Evolutionary conservation across 2,888 invertebrate species (phyloP).

Genomic region (Nomada ferruginata): DNA sequence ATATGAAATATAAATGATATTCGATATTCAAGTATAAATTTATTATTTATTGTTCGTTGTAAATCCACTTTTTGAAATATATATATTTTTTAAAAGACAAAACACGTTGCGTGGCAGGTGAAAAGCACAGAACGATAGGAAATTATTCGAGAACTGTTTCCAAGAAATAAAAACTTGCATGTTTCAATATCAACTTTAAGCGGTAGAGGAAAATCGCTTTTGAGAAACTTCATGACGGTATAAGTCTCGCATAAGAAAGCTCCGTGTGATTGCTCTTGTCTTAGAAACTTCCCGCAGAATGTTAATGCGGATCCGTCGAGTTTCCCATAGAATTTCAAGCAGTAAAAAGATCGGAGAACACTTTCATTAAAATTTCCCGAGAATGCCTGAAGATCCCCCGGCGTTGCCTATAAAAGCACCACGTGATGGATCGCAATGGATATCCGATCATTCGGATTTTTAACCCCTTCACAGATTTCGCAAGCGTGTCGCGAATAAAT

Average conservation of each 20-base stretch:
- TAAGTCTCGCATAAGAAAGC: constrained; percentile 17
- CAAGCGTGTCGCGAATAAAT: too few relatives aligned
- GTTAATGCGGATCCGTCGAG: constrained; percentile 31
- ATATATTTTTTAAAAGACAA: too few relatives aligned
- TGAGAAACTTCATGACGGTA: constrained; percentile 10
- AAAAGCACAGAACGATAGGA: too few relatives aligned
- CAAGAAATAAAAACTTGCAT: background rate
- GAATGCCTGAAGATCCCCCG: constrained; percentile 10
- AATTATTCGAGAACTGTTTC: background rate
- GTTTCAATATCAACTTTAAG: background rate
- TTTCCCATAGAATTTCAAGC: constrained; percentile 9
- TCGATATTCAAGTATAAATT: too few relatives aligned
- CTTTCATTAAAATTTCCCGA: constrained; percentile 49
- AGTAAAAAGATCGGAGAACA: constrained; percentile 28
- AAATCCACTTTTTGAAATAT: too few relatives aligned
- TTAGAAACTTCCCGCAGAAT: constrained; percentile 43
- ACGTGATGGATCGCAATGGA: background rate
- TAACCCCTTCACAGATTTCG: too few relatives aligned
- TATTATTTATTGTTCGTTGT: too few relatives aligned
- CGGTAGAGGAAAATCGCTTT: background rate
- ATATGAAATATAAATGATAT: too few relatives aligned
- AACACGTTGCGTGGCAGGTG: too few relatives aligned
- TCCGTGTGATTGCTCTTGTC: constrained; percentile 1
- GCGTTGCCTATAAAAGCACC: constrained; percentile 9
- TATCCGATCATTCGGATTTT: too few relatives aligned